Evolutionary conservation across 2,797 vertebrate species (phyloP).

Genomic region (Anguilla obscura): DNA sequence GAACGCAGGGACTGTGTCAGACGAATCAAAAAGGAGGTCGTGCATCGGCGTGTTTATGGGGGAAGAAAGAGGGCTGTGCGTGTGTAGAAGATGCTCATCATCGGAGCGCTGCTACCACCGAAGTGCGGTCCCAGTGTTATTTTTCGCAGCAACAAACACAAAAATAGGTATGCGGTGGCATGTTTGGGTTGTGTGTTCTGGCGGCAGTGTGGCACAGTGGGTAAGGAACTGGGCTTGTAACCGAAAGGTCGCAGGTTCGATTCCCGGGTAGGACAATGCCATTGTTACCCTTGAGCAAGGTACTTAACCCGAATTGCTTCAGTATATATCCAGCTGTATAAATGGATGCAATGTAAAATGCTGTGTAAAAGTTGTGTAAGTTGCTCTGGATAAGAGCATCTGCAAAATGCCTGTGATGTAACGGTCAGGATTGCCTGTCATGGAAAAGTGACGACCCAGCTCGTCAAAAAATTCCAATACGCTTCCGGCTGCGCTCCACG

Average conservation of each 20-base stretch:
- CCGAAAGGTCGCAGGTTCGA: too few relatives aligned
- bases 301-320: too few relatives aligned
- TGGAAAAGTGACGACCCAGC: neutral
- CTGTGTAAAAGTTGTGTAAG: too few relatives aligned
- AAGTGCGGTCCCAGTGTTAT: neutral
- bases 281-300: too few relatives aligned
- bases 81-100: neutral
- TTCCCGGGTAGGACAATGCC: too few relatives aligned
- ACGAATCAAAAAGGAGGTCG: conserved; percentile 13
- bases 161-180: neutral
- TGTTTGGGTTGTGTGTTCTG: neutral
- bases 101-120: neutral
- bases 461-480: neutral
- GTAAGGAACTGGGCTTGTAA: too few relatives aligned
- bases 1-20: conserved; percentile 32
- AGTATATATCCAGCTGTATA: too few relatives aligned
- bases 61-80: neutral
- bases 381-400: too few relatives aligned
- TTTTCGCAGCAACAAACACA: neutral
- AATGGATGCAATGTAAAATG: too few relatives aligned
- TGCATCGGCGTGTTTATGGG: neutral
- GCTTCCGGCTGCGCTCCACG: neutral
- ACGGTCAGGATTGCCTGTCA: neutral
- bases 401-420: too few relatives aligned
- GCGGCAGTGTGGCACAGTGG: too few relatives aligned